Conservation (phyloP, 2,888 invertebrate genomes). For the Pachydiplax longipennis region DNA sequence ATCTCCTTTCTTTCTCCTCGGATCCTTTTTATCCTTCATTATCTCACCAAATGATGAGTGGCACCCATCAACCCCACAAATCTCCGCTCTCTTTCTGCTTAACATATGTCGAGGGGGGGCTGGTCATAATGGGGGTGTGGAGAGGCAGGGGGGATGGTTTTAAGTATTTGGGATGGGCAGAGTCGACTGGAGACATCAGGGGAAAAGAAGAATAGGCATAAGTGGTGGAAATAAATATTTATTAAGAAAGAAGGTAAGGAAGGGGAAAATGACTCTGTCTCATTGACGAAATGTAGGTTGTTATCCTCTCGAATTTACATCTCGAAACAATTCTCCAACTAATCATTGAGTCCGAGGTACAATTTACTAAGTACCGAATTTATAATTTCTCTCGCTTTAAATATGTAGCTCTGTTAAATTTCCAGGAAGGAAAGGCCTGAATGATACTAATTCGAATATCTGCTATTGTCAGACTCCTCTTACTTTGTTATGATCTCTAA, state of each 20-base stretch:
- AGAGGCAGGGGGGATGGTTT: neutral
- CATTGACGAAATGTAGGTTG: too few species aligned
- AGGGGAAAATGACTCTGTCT: neutral
- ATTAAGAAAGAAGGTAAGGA: neutral
- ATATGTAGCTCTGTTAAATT: too few species aligned
- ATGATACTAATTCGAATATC: too few species aligned
- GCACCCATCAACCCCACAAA: neutral
- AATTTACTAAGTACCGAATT: too few species aligned
- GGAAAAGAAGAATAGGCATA: neutral
- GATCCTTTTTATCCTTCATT: neutral
- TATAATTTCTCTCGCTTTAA: too few species aligned
- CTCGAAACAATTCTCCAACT: too few species aligned
- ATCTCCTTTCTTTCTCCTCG: neutral
- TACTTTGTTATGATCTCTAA: too few species aligned
- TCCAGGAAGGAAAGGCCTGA: too few species aligned
- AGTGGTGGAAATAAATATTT: neutral
- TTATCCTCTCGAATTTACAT: too few species aligned
- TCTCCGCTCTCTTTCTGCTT: neutral
- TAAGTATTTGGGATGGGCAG: neutral
- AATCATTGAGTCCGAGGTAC: too few species aligned
- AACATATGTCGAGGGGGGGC: neutral
- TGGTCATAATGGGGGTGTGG: neutral
- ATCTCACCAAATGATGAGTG: slow-evolving; percentile 17
- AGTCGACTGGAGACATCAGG: neutral
- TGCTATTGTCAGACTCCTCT: too few species aligned